Evolutionary conservation across 2,888 invertebrate genomes (phyloP).

Genomic region (Metellina segmentata): DNA sequence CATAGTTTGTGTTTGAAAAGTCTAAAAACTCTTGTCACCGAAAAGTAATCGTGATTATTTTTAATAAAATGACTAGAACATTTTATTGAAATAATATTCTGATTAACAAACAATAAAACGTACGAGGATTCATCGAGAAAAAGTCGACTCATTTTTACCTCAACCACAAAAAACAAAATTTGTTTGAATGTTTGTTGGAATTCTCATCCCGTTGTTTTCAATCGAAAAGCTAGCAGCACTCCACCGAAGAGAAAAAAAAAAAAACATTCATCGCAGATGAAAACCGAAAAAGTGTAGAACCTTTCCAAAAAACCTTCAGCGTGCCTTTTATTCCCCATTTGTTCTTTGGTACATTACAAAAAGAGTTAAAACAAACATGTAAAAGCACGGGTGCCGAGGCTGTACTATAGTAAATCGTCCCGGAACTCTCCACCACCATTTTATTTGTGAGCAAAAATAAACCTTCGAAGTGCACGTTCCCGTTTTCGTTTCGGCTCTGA

Average conservation of each 20-base stretch:
- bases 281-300: neutral
- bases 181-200: neutral
- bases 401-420: neutral
- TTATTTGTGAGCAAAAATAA: conserved; percentile 18
- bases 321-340: neutral
- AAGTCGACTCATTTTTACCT: too few relatives aligned
- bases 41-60: too few relatives aligned
- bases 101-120: too few relatives aligned
- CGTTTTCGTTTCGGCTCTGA: conserved; percentile 17
- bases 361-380: neutral
- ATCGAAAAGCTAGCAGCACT: neutral
- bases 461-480: conserved; percentile 12
- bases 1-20: too few relatives aligned
- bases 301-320: neutral
- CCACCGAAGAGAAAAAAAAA: neutral
- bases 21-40: too few relatives aligned
- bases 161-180: too few relatives aligned
- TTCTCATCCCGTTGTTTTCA: neutral
- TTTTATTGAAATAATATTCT: too few relatives aligned
- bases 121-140: too few relatives aligned
- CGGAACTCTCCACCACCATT: conserved; percentile 3
- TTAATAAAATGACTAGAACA: too few relatives aligned
- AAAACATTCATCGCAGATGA: neutral
- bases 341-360: neutral
- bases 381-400: neutral